Base-by-base conservation (phyloP, 2,888 invertebrate species). In the Lumbricus terrestris region DNA sequence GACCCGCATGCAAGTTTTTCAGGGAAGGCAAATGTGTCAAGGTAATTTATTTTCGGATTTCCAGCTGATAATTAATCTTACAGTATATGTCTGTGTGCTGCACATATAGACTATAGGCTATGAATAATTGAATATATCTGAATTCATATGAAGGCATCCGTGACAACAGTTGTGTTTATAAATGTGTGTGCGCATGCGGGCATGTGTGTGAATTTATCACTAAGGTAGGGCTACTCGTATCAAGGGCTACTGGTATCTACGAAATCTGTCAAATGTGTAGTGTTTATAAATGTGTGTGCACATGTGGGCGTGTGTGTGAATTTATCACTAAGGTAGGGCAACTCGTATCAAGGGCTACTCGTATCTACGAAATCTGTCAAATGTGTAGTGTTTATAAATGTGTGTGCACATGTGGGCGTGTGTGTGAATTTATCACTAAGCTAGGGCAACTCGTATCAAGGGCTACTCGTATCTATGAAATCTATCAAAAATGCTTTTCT, bases 21-120 rank as follows among this genome's bases (percentile, higher is more conserved):
- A 96, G 97, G 96, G 97, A 97, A 95, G 98, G 98, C 90, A 97
- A 97, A 95, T 98, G 98, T 95, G 93, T 94, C 54, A 95, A 95
- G 94, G 95, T 95, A 92, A 89, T 47, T 37, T 20, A 35, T 88
- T 35, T 35, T 69, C 69, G 2, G 69, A 29, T 88, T 35, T 23
- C n/a, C 69, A n/a, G n/a, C 16, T 29, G 8, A 69, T 69, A n/a
- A n/a, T 69, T 29, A 6, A 40, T 40, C 6, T n/a, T n/a, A n/a
- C 69, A 69, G n/a, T 69, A n/a, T 29, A 69, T 13, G 13, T 69
- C 6, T 29, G 13, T 8, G n/a, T 69, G n/a, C 23, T 47, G 8
- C 23, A 11, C 23, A 11, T n/a, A 69, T n/a, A 69, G 29, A 42
- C 18, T 42, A 47, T 23, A 47, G 47, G n/a, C 69, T 69, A 29